Percentiles rank a stretch among this genome's conserved stretches.
phyloP scores from a whole-genome alignment of 2,113 vertebrate genomes.

The Planiliza haematocheilus region DNA sequence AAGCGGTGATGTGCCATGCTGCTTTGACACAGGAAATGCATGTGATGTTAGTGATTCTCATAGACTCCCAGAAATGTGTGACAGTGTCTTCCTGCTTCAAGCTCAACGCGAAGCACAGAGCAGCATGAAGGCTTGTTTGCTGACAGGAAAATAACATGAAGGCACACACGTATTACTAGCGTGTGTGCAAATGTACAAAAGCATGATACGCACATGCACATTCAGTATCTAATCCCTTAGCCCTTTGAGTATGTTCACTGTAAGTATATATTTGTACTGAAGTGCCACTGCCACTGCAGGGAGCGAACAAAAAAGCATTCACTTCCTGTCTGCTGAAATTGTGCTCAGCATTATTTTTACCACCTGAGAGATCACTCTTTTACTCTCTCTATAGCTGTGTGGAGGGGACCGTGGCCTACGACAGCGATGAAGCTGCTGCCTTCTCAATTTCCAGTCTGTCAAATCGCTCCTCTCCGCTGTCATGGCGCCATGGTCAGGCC shows the following conservation, averaged over 20 bases:
- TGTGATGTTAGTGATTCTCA: constrained; percentile 20
- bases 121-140: constrained; percentile 7
- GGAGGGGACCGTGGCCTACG: constrained; percentile 89
- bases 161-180: not conserved
- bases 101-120: not conserved
- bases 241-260: not conserved
- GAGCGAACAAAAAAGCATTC: not conserved
- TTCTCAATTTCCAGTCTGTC: constrained; percentile 93
- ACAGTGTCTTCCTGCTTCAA: constrained; percentile 10
- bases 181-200: not conserved
- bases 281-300: not conserved
- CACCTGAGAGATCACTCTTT: constrained; percentile 11
- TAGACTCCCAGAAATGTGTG: constrained; percentile 5
- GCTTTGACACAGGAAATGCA: constrained; percentile 13
- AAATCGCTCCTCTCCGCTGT: constrained; percentile 94
- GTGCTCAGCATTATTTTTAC: accelerated
- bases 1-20: constrained; percentile 20
- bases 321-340: constrained; percentile 3
- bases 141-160: constrained; percentile 1
- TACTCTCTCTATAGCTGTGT: constrained; percentile 83
- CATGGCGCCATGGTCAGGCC: constrained; percentile 95
- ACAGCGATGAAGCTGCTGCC: constrained; percentile 93
- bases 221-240: constrained; percentile 27
- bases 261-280: not conserved
- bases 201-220: not conserved